phyloP scores from a whole-genome alignment of 1,140 invertebrate genomes.

The Cotesia typhae region DNA sequence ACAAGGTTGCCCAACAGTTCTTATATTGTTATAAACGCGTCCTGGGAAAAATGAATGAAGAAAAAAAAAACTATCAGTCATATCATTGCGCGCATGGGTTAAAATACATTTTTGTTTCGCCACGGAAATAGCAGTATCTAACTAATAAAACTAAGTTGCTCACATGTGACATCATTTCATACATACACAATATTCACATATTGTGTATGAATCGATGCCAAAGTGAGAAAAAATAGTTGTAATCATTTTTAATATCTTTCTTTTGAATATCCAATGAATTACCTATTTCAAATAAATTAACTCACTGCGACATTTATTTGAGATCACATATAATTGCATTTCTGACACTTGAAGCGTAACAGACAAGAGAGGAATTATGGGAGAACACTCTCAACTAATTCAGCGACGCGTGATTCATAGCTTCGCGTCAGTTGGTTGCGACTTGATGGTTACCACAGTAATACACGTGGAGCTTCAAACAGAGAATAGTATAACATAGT shows the following conservation, averaged over 20 bases:
- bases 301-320: neutral
- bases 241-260: too few species aligned
- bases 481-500: neutral
- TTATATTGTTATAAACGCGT: slow-evolving; percentile 37
- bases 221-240: slow-evolving; percentile 13
- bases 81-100: slow-evolving; percentile 17
- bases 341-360: slow-evolving; percentile 7
- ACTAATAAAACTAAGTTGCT: slow-evolving; percentile 25
- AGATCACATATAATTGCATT: neutral
- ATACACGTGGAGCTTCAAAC: neutral
- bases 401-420: slow-evolving; percentile 31
- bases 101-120: slow-evolving; percentile 22
- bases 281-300: slow-evolving; percentile 23
- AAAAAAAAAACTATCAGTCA: slow-evolving; percentile 11
- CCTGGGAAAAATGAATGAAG: slow-evolving; percentile 29
- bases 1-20: slow-evolving; percentile 28
- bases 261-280: slow-evolving; percentile 14
- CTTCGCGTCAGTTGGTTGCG: slow-evolving; percentile 19
- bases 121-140: slow-evolving; percentile 27
- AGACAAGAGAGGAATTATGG: slow-evolving; percentile 9
- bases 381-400: neutral
- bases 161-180: slow-evolving; percentile 20
- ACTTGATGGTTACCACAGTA: neutral
- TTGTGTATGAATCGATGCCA: slow-evolving; percentile 27
- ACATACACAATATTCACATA: neutral